Base-by-base conservation (phyloP, 1,140 invertebrate genomes). In the Aleiodes sp. region DNA sequence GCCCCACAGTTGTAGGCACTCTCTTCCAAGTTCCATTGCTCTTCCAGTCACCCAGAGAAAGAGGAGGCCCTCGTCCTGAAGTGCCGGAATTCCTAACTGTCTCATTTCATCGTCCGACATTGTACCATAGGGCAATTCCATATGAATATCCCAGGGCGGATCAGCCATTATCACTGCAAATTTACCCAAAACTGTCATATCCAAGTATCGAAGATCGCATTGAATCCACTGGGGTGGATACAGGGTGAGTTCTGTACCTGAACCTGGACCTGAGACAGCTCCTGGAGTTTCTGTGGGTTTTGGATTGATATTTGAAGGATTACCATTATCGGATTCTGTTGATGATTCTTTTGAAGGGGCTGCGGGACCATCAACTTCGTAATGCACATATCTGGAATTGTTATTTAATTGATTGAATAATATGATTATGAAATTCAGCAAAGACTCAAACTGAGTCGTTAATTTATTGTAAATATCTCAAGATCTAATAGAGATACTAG, bases 31-130 rank as follows among this genome's bases (percentile, higher is more conserved):
- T 83, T 99, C 97, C 97, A 99, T 99, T 0, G 97, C 97, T 80
- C 97, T 90, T 41, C 97, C 97, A 14, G 97, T 99, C 0, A 99
- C 98, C 97, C 97, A 99, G 0, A 99, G 88, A 84, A 99, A 99
- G 62, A 99, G 94, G 8, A 98, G 89, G 1, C 97, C 97, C 79
- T 98, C 96, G 81, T 98, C 97, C 86, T 99, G 70, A 1, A 72
- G 39, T 10, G 72, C 72, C 10, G 91, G 90, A 65, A 98, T 93
- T 26, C 96, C 95, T 31, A 99, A 85, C 63, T 96, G 95, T 72
- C 97, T 90, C 97, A 99, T 99, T 87, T 99, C 98, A 83, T 98
- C 96, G 83, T 99, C 97, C 0, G 95, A 97, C 95, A 99, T 97
- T 1, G 97, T 99, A n/a, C 98, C 97, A 81, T 99, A 99, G 0